Percentiles rank a stretch among this genome's conserved stretches.
phyloP scores from a whole-genome alignment of 1,140 invertebrate species.

The Rhagoletis zephyria region DNA sequence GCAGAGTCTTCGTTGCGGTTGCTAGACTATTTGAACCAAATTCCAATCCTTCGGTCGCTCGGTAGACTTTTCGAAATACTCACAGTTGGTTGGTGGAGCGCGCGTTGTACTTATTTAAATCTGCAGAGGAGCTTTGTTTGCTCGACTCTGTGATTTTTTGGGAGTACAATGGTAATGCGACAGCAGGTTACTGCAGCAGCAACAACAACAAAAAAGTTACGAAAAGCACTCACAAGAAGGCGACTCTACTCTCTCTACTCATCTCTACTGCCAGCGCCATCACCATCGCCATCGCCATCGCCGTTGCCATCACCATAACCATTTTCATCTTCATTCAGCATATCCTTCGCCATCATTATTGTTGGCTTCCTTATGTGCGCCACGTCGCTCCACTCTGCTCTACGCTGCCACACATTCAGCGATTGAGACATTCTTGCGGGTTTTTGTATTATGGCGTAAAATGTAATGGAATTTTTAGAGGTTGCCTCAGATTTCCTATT shows the following conservation, averaged over 20 bases:
- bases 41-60: neutral
- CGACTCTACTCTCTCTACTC: no score
- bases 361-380: neutral
- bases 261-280: neutral
- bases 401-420: constrained; percentile 65
- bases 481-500: constrained; percentile 69
- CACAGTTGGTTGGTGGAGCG: neutral
- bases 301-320: constrained; percentile 4
- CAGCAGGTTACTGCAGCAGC: neutral
- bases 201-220: neutral
- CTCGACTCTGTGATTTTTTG: neutral
- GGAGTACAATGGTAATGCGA: neutral
- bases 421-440: constrained; percentile 72
- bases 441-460: constrained; percentile 71
- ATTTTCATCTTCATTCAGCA: constrained; percentile 34
- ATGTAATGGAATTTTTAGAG: constrained; percentile 73
- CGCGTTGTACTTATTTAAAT: neutral
- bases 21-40: neutral
- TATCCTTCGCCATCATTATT: neutral
- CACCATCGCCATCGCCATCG: neutral
- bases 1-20: neutral
- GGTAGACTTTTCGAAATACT: no score
- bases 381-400: neutral
- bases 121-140: neutral
- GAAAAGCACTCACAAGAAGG: neutral